Percentiles rank a stretch among this genome's conserved stretches.
These are phyloP conservation scores for Diuraphis noxia DNA, from an alignment of 1,140 invertebrate genomes.

Conservation along the genomic window DNA sequence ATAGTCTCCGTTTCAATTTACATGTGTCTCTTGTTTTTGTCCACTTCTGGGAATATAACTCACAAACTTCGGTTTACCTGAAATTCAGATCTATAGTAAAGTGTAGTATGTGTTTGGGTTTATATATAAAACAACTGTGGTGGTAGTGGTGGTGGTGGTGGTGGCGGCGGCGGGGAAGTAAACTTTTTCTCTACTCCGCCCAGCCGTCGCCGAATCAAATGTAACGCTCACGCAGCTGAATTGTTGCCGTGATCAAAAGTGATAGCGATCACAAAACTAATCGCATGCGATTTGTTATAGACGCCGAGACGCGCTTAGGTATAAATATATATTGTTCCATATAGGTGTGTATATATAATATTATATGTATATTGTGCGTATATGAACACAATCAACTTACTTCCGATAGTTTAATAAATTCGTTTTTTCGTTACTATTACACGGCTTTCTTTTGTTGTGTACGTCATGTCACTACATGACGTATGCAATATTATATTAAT, in stretches of 20 bases:
- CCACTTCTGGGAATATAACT: conserved; percentile 54
- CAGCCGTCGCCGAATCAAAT: conserved; percentile 35
- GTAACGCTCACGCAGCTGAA: neutral
- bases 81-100: conserved; percentile 31
- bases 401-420: neutral
- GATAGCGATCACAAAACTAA: conserved; percentile 45
- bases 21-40: conserved; percentile 54
- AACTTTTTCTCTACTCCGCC: conserved; percentile 26
- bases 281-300: conserved; percentile 21
- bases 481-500: neutral
- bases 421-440: neutral
- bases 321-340: neutral
- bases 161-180: neutral
- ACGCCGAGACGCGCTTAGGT: neutral
- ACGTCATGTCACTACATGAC: neutral
- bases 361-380: neutral
- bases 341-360: neutral
- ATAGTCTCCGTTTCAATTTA: conserved; percentile 51
- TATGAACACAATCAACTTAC: neutral
- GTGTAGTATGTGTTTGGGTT: neutral
- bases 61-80: conserved; percentile 54
- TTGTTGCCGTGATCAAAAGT: conserved; percentile 48
- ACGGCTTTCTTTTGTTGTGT: neutral
- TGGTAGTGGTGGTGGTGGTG: neutral
- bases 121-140: neutral